phyloP scores from a whole-genome alignment of 30 jellyfish, hydroid and myxozoan species.

The Turritopsis rubra region DNA sequence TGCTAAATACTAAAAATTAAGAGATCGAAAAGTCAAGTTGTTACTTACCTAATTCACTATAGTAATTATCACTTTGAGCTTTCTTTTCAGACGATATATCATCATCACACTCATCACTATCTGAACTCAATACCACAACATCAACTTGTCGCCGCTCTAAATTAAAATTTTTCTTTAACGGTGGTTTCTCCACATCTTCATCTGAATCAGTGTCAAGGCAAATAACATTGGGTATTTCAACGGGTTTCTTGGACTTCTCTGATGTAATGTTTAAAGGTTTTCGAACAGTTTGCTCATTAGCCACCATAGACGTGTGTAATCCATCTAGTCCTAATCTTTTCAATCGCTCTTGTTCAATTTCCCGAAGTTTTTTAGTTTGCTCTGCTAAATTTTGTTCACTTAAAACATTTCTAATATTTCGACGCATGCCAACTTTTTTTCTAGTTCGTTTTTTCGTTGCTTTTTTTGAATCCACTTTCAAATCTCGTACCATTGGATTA shows the following conservation, averaged over 20 bases:
- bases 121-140: constrained; percentile 38
- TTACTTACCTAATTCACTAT: constrained; percentile 25
- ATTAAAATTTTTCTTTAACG: constrained; percentile 14
- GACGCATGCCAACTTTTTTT: constrained; percentile 30
- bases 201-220: constrained; percentile 46
- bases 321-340: constrained; percentile 38
- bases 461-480: not conserved
- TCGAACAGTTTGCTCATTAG: not conserved
- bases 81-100: constrained; percentile 33
- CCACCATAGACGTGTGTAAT: not conserved
- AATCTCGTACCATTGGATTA: not conserved
- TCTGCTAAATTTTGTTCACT: constrained; percentile 50
- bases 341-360: constrained; percentile 68
- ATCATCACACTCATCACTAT: constrained; percentile 27
- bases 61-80: constrained; percentile 50
- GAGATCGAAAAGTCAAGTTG: not conserved
- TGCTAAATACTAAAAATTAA: not conserved
- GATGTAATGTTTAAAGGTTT: not conserved
- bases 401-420: constrained; percentile 69
- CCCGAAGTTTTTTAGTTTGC: constrained; percentile 68
- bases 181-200: constrained; percentile 2
- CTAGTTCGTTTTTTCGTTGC: not conserved
- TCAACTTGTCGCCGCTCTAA: not conserved
- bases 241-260: not conserved
- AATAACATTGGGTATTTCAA: not conserved